phyloP scores from a whole-genome alignment of 2,888 invertebrate species.

The Eustalomyia histrio region DNA sequence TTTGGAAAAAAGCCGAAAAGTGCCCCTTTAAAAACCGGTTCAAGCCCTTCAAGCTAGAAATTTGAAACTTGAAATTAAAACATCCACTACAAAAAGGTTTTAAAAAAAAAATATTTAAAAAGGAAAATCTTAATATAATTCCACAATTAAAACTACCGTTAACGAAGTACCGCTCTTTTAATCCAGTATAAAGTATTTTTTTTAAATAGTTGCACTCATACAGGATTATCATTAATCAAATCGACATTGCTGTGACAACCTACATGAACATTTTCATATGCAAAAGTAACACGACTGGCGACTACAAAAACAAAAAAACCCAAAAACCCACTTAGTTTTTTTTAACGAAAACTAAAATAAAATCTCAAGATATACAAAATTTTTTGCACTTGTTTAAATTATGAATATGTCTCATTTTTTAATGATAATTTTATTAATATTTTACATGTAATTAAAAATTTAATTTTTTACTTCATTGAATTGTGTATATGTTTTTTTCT shows the following conservation, averaged over 20 bases:
- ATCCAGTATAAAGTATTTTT: background rate
- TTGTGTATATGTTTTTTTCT: background rate
- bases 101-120: too few relatives aligned
- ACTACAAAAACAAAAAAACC: slow-evolving; percentile 48
- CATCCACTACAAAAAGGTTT: too few relatives aligned
- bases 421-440: slow-evolving; percentile 50
- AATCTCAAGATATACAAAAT: background rate
- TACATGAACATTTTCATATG: slow-evolving; percentile 63
- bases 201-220: slow-evolving; percentile 46
- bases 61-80: too few relatives aligned
- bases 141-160: too few relatives aligned
- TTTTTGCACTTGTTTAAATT: slow-evolving; percentile 58
- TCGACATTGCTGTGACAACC: slow-evolving; percentile 65
- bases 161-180: too few relatives aligned
- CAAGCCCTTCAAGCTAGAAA: too few relatives aligned
- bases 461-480: background rate
- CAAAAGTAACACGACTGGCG: slow-evolving; percentile 51
- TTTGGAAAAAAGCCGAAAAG: too few relatives aligned
- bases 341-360: background rate
- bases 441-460: slow-evolving; percentile 53
- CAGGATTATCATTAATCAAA: slow-evolving; percentile 66
- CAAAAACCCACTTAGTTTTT: slow-evolving; percentile 49
- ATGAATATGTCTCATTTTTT: slow-evolving; percentile 42
- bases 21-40: too few relatives aligned
- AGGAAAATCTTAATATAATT: too few relatives aligned